Evolutionary conservation across 1,140 invertebrate species (phyloP), one percentile per base, ranked within the genome.

Genomic region (Megalonaias nervosa): DNA sequence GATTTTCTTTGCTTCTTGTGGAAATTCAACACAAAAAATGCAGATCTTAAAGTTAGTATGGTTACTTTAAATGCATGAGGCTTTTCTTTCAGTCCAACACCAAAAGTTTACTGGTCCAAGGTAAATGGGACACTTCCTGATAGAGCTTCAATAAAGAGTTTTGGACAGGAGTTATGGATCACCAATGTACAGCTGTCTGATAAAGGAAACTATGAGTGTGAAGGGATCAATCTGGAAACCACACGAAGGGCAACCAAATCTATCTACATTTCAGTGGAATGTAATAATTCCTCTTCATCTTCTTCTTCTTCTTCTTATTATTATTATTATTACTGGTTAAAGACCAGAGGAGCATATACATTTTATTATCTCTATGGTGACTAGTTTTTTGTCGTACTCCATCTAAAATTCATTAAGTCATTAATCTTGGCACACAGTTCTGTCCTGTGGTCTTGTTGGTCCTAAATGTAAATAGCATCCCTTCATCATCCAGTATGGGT

Each of bases 191-290:
- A 84, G 58, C 77, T 81, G 71, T 81, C 81, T 12, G 88, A 90
- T 77, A 85, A 75, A 23, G 88, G 88, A 11, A 74, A 72, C 15
- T 90, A 90, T 65, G 84, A 89, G 61, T 90, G 89, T 78, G 84
- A 83, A 67, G 87, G 86, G 1, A 84, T 81, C n/a, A 90, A 89
- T 80, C 67, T 82, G 16, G 60, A 84, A 55, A 80, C 77, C n/a
- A 73, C 77, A 56, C 68, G 78, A 17, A 70, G 83, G 31, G 79
- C 81, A 14, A 78, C 74, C 65, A 78, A 84, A 74, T 82, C 75
- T 2, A 79, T 88, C 55, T 75, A 74, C 48, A 71, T 90, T 23
- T 79, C 74, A 23, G 82, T 90, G 19, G 80, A 89, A 76, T 87
- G 87, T 89, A 78, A 87, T 86, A 76, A n/a, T 67, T 38, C 93